Conservation (phyloP, 2,797 vertebrate species). For the Clarias laeviceps region DNA sequence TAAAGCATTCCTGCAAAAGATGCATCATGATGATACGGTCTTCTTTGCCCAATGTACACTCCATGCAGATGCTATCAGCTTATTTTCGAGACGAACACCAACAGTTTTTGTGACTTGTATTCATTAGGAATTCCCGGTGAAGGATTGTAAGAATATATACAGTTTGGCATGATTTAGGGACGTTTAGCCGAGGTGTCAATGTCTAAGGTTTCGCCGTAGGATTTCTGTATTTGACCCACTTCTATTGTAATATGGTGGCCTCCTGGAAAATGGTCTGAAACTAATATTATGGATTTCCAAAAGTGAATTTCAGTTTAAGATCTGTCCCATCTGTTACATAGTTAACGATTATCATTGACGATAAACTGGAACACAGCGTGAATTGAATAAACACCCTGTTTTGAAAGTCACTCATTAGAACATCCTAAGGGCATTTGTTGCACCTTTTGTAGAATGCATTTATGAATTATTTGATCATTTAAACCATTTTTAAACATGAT, state of each 20-base stretch:
- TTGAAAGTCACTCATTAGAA: neutral
- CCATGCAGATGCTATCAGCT: neutral
- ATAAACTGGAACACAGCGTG: neutral
- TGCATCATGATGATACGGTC: constrained; percentile 17
- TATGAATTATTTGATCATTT: neutral
- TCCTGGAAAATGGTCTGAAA: neutral
- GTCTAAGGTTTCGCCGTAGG: neutral
- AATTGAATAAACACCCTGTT: neutral
- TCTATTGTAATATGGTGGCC: neutral
- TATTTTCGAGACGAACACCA: constrained; percentile 21
- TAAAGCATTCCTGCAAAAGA: constrained; percentile 38
- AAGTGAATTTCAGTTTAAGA: neutral
- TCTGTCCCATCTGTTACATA: neutral
- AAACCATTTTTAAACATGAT: neutral
- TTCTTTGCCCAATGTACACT: neutral
- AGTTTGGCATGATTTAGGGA: neutral
- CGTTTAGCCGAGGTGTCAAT: neutral
- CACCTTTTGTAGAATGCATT: neutral
- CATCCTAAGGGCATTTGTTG: neutral
- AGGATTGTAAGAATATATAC: neutral
- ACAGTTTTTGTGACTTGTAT: neutral
- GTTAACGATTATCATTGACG: neutral
- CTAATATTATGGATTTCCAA: neutral
- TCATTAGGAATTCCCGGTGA: neutral
- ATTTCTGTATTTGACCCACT: neutral